Evolutionary conservation across 2,888 invertebrate species (phyloP).

Genomic region (Drosophila conformis): DNA sequence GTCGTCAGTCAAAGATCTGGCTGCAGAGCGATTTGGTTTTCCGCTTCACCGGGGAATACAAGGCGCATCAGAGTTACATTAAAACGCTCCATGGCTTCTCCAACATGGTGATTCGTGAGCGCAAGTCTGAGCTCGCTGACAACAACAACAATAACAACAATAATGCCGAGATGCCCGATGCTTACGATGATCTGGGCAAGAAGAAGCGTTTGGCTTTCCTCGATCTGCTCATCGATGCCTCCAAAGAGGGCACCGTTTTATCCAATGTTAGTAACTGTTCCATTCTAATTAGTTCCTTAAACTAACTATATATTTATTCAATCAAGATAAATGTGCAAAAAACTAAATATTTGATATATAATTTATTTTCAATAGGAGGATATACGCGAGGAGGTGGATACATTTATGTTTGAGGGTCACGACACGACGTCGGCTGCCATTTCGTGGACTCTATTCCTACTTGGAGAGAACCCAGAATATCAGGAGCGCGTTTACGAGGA

Average conservation of each 20-base stretch:
- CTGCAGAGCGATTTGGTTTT: conserved; percentile 88
- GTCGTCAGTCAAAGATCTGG: conserved; percentile 87
- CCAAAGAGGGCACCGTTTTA: conserved; percentile 85
- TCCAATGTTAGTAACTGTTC: conserved; percentile 65
- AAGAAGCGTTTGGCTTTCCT: conserved; percentile 87
- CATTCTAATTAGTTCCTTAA: background rate
- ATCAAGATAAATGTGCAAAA: background rate
- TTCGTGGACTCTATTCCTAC: conserved; percentile 84
- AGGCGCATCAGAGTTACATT: conserved; percentile 86
- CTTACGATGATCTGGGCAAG: conserved; percentile 83
- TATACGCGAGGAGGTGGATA: conserved; percentile 88
- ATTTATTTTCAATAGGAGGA: conserved; percentile 71
- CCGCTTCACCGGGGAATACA: conserved; percentile 86
- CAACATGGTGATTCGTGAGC: conserved; percentile 86
- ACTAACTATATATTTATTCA: too few relatives aligned
- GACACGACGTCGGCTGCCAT: conserved; percentile 85
- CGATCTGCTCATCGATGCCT: conserved; percentile 87
- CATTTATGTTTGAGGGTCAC: conserved; percentile 88
- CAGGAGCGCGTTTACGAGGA: conserved; percentile 86
- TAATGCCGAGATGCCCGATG: conserved; percentile 73
- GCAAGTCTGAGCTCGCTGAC: conserved; percentile 83
- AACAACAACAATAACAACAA: conserved; percentile 75
- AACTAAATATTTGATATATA: background rate
- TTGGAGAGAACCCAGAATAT: conserved; percentile 84
- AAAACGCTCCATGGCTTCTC: conserved; percentile 86